These are phyloP conservation scores for Lophotriccus pileatus DNA, from an alignment of 2,797 vertebrate genomes.

Conservation along the genomic window DNA sequence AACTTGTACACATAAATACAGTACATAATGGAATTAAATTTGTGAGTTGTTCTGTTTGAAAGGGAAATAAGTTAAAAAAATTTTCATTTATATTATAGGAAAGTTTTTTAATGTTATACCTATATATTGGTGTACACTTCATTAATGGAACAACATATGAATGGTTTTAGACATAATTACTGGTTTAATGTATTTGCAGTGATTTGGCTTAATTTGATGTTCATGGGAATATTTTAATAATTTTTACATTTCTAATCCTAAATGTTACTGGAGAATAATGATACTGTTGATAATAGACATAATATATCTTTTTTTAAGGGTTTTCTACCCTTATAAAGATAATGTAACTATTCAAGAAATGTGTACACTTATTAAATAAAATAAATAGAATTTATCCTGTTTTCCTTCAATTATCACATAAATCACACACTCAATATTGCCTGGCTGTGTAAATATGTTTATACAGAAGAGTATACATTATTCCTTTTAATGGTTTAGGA, in stretches of 20 bases:
- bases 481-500: not conserved
- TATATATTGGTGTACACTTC: not conserved
- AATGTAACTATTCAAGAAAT: not conserved
- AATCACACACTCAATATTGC: not conserved
- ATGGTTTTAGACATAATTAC: not conserved
- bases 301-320: not conserved
- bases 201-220: not conserved
- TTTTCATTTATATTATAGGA: not conserved
- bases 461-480: not conserved
- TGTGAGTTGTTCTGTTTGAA: not conserved
- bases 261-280: not conserved
- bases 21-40: not conserved
- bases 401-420: not conserved
- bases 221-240: not conserved
- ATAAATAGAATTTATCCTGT: not conserved
- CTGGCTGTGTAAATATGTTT: not conserved
- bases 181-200: not conserved
- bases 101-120: not conserved
- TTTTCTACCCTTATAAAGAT: not conserved
- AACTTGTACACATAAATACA: not conserved
- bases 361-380: not conserved
- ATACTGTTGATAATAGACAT: not conserved
- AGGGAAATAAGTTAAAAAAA: not conserved
- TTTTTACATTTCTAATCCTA: not conserved
- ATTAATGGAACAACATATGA: not conserved